Evolutionary conservation across 2,113 vertebrate species (phyloP), one percentile per base, ranked within the genome.

Genomic region (Rutilus rutilus): DNA sequence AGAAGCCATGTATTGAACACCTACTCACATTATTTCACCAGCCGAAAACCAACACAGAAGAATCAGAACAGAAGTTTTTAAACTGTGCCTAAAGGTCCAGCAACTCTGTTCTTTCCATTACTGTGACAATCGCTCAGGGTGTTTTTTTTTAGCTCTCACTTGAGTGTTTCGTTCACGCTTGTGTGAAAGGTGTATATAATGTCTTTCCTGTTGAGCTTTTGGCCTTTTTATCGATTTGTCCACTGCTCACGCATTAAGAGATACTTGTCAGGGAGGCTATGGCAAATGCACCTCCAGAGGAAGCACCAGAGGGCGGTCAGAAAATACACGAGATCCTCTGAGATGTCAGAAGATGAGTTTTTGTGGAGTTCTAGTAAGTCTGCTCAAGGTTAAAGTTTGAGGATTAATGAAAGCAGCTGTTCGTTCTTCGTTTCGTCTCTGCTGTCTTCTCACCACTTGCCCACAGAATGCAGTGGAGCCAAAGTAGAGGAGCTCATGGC

Each of bases 191-290:
- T 73, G 83, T 73, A 67, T 88, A 83, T 82, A 74, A 59, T 89
- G 83, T 50, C 77, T 89, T 88, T 90, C 87, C 83, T 88, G 83
- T 89, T 27, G 21, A 87, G 77, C 76, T 50, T 78, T 88, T 80
- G 59, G 80, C 50, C 54, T 65, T 90, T 76, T 76, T 87, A 92
- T 92, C n/a, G 85, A 91, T 91, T 82, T 81, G 81, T 64, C 19
- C 75, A 19, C 75, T 62, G 69, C 71, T 67, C 33, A 67, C 60
- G 73, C 83, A 82, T 86, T 92, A 90, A 89, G 79, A 87, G 90
- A 92, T 92, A 89, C 88, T 91, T 86, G 84, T 83, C 82, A 57
- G 67, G n/a, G 81, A 78, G 79, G 64, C 79, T 81, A 86, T 90
- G 88, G 90, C 78, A 90, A 87, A 85, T 69, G 25, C 11, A 8